Base-by-base conservation (phyloP, 2,888 invertebrate genomes). In the Scaptomyza reducta region DNA sequence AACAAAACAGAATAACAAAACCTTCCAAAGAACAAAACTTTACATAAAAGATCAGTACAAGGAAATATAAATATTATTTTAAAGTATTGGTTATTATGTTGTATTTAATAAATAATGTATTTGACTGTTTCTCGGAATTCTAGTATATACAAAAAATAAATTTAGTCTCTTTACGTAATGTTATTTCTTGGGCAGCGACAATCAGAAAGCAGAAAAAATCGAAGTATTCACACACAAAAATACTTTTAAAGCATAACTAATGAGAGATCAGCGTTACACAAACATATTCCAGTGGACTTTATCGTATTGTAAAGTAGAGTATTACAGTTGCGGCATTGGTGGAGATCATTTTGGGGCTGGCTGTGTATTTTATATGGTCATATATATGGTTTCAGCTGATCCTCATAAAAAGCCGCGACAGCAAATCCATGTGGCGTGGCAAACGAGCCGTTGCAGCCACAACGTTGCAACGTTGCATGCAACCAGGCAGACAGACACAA, bases 371-470 rank as follows among this genome's bases (percentile, higher is more conserved):
- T 87, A 85, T 87, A 75, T 85, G 79, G 85, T 75, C 69, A 65
- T 77, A 85, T 27, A 27, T 27, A 27, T 31, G 31, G 77, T 77
- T 87, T 83, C 87, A 87, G 84, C 86, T 84, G 84, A 84, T 84
- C 87, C 86, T 87, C 84, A 84, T 84, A 84, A 84, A 84, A 85
- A 85, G 87, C 77, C 73, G 79, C 79, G 84, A 87, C 81, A 86
- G 86, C 86, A 86, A 82, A 81, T 81, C 81, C 80, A 77, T 58
- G 84, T 81, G 81, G 80, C 86, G 74, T 75, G 72, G 81, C 80
- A 81, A 81, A 81, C 81, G 81, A 81, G 83, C 81, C 81, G 75
- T 86, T 72, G 86, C 75, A 57, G 62, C 49, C 49, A 18, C 35
- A 50, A 11, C 35, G 73, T 57, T 62, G 67, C 73, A 69, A 40